Evolutionary conservation across 92 coral and sea anemone genomes (phyloP).

Genomic region (Pocillopora meandrina): DNA sequence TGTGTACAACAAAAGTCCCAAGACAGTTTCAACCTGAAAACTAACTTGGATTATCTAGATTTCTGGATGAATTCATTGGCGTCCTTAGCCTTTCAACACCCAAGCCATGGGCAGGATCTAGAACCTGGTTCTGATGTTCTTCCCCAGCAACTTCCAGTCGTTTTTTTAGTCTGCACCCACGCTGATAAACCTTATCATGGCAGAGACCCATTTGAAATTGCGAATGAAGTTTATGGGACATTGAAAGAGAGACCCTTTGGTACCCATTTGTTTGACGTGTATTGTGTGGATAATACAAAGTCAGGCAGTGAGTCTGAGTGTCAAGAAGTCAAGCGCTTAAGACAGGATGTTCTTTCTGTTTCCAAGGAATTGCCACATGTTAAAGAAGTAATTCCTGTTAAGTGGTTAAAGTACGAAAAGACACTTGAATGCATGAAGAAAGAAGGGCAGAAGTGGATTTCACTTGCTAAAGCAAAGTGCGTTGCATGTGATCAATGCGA

Average conservation of each 20-base stretch:
- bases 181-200: constrained; percentile 41
- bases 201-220: constrained; percentile 14
- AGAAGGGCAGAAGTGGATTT: constrained; percentile 5
- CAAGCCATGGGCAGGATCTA: background rate
- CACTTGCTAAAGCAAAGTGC: constrained; percentile 15
- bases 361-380: background rate
- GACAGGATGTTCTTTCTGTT: constrained; percentile 17
- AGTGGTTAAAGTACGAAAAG: constrained; percentile 42
- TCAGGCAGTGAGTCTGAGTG: constrained; percentile 37
- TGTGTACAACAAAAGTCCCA: background rate
- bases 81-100: background rate
- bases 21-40: constrained; percentile 24
- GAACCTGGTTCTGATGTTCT: background rate
- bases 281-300: constrained; percentile 52
- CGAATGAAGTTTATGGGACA: constrained; percentile 21
- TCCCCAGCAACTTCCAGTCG: constrained; percentile 24
- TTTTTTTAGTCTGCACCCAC: constrained; percentile 59
- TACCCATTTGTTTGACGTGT: constrained; percentile 21
- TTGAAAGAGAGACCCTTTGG: constrained; percentile 4
- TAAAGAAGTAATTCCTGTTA: constrained; percentile 7
- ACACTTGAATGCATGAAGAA: background rate
- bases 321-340: constrained; percentile 7
- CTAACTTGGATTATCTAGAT: constrained; percentile 53
- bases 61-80: constrained; percentile 58
- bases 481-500: constrained; percentile 25